Evolutionary conservation across 2,888 invertebrate genomes (phyloP), one percentile per base, ranked within the genome.

Genomic region (Aspidiotus rigidus): DNA sequence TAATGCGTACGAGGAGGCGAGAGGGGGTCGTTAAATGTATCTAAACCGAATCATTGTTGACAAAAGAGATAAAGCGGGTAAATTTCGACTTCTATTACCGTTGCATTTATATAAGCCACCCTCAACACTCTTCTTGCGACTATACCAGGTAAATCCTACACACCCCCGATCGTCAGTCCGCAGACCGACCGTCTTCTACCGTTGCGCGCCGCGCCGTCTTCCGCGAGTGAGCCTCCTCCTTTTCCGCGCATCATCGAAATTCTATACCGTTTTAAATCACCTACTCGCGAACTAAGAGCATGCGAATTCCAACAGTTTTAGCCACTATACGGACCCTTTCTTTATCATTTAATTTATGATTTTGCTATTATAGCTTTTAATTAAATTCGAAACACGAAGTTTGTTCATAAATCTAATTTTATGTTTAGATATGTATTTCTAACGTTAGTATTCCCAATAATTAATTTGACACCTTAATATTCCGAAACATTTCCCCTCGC

Each of bases 301-400:
- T 60, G 67, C 67, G 67, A 67, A 67, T 67, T 67, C 67, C 67
- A 67, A 67, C 67, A 59, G 67, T 67, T 67, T 67, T 67, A 67
- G 67, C 67, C 67, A 67, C 67, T 67, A 67, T 67, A 67, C 67
- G 67, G 67, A 67, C 69, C 69, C 62, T 69, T 69, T 69, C 69
- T 69, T 69, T 62, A 62, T 61, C 62, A 62, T 69, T 62, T 69
- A 69, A 69, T 69, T 69, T 69, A 69, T 69, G 69, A 69, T 69
- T 62, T 69, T 42, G 69, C 69, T 69, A 69, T 69, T 69, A 69
- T 69, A 61, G 69, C 69, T 69, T 69, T 69, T 69, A 69, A 69
- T 69, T 69, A 69, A 69, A 69, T 69, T 69, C 69, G 69, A 69
- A 69, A 69, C 69, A 69, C 69, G 69, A 69, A 69, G 69, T 69